Conservation (phyloP, 2,113 vertebrate genomes). For the Tyto alba region DNA sequence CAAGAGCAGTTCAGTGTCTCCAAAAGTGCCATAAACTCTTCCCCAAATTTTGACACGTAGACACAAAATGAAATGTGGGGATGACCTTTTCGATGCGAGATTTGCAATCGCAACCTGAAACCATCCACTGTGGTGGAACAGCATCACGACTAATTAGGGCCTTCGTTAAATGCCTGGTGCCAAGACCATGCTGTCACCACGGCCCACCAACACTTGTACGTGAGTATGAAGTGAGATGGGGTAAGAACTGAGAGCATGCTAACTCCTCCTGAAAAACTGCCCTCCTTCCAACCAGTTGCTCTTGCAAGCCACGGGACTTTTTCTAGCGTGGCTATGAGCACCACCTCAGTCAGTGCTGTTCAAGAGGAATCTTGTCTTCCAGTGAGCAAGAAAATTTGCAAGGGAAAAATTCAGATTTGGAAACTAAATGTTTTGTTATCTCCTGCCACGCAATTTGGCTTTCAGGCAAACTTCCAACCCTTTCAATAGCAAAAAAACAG, state of each 20-base stretch:
- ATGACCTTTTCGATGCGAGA: background rate
- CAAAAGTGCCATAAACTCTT: background rate
- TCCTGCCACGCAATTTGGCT: conserved; percentile 15
- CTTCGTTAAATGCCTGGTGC: background rate
- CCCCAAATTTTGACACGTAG: background rate
- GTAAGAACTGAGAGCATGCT: background rate
- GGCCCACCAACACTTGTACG: fast-evolving
- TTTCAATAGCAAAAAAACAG: background rate
- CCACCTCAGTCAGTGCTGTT: background rate
- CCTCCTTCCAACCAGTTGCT: background rate
- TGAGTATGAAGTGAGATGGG: background rate
- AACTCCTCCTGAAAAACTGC: background rate
- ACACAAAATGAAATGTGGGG: background rate
- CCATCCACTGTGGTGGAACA: fast-evolving
- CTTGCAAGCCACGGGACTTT: background rate
- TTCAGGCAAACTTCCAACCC: background rate
- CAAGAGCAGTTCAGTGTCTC: background rate
- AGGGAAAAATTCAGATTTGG: conserved; percentile 21
- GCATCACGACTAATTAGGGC: background rate
- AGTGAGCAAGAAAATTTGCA: background rate
- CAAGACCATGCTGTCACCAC: background rate
- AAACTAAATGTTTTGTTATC: conserved; percentile 2
- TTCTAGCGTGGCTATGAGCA: background rate
- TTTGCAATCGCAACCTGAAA: fast-evolving
- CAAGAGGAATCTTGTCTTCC: conserved; percentile 22